A percentile compares a stretch with the other conserved stretches of the same genome.
These are phyloP conservation scores for Parapsyche elsis DNA, from an alignment of 1,140 invertebrate species.

Conservation along the genomic window DNA sequence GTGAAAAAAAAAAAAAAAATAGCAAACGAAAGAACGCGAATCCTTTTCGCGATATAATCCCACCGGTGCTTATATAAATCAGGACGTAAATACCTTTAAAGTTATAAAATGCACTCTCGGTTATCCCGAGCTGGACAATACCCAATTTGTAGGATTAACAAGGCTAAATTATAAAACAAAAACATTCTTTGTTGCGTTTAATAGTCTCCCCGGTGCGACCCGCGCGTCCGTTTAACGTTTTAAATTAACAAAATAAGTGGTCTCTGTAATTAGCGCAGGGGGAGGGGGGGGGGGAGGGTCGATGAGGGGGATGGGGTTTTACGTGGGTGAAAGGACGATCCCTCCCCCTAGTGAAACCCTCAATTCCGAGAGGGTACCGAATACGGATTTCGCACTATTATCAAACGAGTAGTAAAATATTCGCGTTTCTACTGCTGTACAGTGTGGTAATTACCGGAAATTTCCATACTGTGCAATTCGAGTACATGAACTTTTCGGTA, in stretches of 20 bases:
- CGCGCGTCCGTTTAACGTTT: conserved; percentile 52
- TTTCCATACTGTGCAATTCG: conserved; percentile 10
- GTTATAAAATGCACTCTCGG: conserved; percentile 38
- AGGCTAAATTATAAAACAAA: conserved; percentile 56
- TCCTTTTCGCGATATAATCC: background rate
- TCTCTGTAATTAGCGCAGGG: conserved; percentile 49
- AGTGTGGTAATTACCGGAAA: conserved; percentile 22
- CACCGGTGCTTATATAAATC: conserved; percentile 17
- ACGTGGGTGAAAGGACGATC: background rate
- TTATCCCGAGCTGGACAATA: background rate
- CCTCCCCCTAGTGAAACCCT: background rate
- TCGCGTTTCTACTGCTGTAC: background rate
- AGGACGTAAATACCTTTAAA: conserved; percentile 33
- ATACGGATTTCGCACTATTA: conserved; percentile 31
- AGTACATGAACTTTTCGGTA: background rate
- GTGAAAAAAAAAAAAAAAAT: too few species aligned
- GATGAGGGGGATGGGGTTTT: background rate
- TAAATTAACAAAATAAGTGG: conserved; percentile 56
- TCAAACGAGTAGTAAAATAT: conserved; percentile 34
- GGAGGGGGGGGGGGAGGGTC: background rate
- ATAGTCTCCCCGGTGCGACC: conserved; percentile 46
- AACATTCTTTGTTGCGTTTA: conserved; percentile 53
- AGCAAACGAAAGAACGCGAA: background rate
- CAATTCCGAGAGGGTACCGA: background rate
- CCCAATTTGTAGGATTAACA: conserved; percentile 51